Conservation (phyloP, 2,888 invertebrate genomes). For the Dysmachus trigonus region DNA sequence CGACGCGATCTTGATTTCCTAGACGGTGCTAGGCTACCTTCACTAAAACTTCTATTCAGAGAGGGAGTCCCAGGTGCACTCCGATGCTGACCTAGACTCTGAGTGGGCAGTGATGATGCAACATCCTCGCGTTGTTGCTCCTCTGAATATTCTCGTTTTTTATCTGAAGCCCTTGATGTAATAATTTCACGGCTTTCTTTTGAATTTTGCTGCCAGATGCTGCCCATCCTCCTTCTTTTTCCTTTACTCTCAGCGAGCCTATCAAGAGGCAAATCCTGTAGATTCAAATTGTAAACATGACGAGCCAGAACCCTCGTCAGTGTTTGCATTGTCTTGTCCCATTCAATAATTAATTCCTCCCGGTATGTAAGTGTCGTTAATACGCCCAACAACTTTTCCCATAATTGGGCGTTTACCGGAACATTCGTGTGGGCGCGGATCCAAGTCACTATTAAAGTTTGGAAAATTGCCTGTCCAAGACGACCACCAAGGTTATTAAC, state of each 20-base stretch:
- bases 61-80: conserved; percentile 56
- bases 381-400: conserved; percentile 92
- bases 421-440: conserved; percentile 97
- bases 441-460: conserved; percentile 97
- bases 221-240: conserved; percentile 70
- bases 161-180: conserved; percentile 47
- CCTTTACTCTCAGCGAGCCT: conserved; percentile 81
- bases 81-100: conserved; percentile 47
- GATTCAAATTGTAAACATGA: conserved; percentile 93
- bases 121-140: conserved; percentile 54
- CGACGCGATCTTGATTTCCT: conserved; percentile 53
- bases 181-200: conserved; percentile 47
- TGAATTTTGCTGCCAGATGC: conserved; percentile 59
- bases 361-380: conserved; percentile 89
- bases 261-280: conserved; percentile 85
- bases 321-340: conserved; percentile 99
- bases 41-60: conserved; percentile 68
- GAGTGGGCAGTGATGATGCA: conserved; percentile 46
- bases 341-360: conserved; percentile 94
- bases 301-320: conserved; percentile 92
- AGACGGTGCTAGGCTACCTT: conserved; percentile 66
- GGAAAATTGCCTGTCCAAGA: conserved; percentile 85
- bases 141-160: conserved; percentile 50
- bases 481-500: conserved; percentile 74
- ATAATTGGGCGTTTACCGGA: conserved; percentile 84